Evolutionary conservation across 92 coral and sea anemone species (phyloP), one percentile per base, ranked within the genome.

Genomic region (Zoanthus sansibaricus): DNA sequence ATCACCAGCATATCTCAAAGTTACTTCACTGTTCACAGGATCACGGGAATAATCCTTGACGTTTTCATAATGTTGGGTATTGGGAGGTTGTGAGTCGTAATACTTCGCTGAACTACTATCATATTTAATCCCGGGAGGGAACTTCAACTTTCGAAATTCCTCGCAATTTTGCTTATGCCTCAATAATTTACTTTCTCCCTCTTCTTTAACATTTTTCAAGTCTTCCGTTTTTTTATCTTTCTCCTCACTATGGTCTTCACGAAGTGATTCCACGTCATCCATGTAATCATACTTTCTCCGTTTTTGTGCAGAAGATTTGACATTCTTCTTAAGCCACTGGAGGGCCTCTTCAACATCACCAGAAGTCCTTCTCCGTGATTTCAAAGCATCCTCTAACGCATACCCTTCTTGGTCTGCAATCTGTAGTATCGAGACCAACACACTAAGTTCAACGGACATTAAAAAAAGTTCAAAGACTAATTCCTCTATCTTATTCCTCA

Each of bases 391-490:
- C 3, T 59, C 62, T 77, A 92, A 18, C 0, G 91, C 18, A 18
- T 79, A 69, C 3, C 88, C 83, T 48, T 72, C 75, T 16, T 47
- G 47, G 18, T 82, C 77, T 9, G 75, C 52, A 18, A 54, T 33
- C 15, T 82, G 79, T 46, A 88, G 77, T 61, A 94, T 87, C 16
- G 88, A 87, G 80, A 47, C 46, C 64, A 94, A 67, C 20, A 89
- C 80, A 8, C 86, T 76, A 25, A 94, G 92, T 54, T 94, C 96
- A 18, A 91, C 82, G 17, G 86, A 64, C 51, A 84, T 75, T 2
- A 94, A 77, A 75, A 91, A 91, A 78, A 94, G 90, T 11, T 89
- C 89, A 37, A 94, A 76, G 3, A 91, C 87, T 6, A 73, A 69
- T 45, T 70, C 14, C 1, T 71, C 18, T 18, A 87, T 84, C 1